phyloP scores from a whole-genome alignment of 2,797 vertebrate genomes.

The Semotilus atromaculatus region DNA sequence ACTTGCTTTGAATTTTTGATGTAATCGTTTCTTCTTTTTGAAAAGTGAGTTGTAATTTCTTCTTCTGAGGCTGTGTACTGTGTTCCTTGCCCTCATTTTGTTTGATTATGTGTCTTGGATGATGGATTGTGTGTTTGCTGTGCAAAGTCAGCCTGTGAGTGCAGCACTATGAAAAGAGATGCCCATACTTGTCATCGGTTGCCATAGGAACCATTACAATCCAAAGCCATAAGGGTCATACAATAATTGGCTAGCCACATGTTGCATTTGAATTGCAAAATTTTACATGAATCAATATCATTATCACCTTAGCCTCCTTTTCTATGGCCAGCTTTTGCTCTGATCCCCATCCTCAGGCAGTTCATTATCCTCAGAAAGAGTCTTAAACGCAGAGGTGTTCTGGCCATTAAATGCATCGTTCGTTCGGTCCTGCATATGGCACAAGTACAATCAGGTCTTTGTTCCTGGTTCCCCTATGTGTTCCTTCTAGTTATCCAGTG shows the following conservation, averaged over 20 bases:
- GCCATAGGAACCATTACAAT: conserved; percentile 51
- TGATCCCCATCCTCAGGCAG: conserved; percentile 12
- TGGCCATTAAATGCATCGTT: conserved; percentile 34
- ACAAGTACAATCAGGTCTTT: conserved; percentile 3
- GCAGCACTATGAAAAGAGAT: conserved; percentile 41
- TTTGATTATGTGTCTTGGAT: conserved; percentile 55
- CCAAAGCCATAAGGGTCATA: conserved; percentile 19
- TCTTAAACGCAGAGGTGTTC: conserved; percentile 20
- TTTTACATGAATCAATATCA: conserved; percentile 42
- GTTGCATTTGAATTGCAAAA: conserved; percentile 25
- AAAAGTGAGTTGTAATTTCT: conserved; percentile 21
- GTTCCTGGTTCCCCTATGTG: conserved; percentile 9
- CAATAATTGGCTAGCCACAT: conserved; percentile 23
- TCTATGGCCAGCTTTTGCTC: conserved; percentile 8
- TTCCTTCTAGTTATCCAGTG: conserved; percentile 35
- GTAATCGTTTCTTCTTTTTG: not conserved
- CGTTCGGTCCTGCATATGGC: conserved; percentile 28
- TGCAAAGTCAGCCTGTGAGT: conserved; percentile 52
- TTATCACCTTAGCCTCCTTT: conserved; percentile 3
- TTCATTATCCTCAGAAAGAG: conserved; percentile 20
- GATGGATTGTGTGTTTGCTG: conserved; percentile 61
- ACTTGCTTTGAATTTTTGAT: not conserved
- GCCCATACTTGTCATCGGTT: conserved; percentile 56
- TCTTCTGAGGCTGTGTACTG: conserved; percentile 16
- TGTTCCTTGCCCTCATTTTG: conserved; percentile 44